Percentiles rank a stretch among this genome's conserved stretches.
Evolutionary conservation across 2,113 vertebrate genomes (phyloP).

Genomic region (Sinocyclocheilus anshuiensis): DNA sequence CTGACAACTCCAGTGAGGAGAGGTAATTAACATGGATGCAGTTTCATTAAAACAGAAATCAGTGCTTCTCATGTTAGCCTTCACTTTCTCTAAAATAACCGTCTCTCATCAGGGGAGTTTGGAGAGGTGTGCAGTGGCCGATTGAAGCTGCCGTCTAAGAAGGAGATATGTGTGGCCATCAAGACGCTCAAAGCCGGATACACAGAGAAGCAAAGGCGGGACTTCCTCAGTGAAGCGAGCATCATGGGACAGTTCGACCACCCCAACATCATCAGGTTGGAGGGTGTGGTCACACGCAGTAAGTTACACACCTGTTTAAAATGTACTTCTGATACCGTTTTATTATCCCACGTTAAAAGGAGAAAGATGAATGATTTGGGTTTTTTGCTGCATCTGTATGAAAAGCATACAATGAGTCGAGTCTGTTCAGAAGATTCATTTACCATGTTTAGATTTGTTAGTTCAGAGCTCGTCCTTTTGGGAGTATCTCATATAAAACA

Average conservation of each 20-base stretch:
- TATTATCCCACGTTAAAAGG: not conserved
- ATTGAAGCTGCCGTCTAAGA: constrained; percentile 92
- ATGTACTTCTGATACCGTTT: not conserved
- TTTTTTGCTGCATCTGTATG: not conserved
- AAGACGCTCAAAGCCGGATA: constrained; percentile 97
- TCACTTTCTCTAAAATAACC: not conserved
- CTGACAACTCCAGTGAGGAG: not conserved
- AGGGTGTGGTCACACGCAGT: constrained; percentile 98
- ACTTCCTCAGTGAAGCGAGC: constrained; percentile 94
- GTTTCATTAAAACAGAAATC: constrained; percentile 21
- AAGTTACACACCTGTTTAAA: constrained; percentile 65
- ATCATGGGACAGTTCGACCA: constrained; percentile 99
- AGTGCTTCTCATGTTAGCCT: not conserved
- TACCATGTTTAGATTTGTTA: constrained; percentile 28
- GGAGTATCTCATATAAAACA: constrained; percentile 36
- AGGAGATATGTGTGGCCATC: constrained; percentile 97
- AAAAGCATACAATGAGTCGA: constrained; percentile 18
- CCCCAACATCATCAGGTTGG: constrained; percentile 95
- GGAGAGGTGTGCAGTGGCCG: constrained; percentile 97
- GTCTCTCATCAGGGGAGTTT: constrained; percentile 85
- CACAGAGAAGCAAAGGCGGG: constrained; percentile 94
- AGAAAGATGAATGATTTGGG: constrained; percentile 9
- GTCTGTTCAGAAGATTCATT: constrained; percentile 27
- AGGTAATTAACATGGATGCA: not conserved
- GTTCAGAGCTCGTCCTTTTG: constrained; percentile 24